phyloP scores from a whole-genome alignment of 2,113 vertebrate species.

The Protomyctophum bolini region DNA sequence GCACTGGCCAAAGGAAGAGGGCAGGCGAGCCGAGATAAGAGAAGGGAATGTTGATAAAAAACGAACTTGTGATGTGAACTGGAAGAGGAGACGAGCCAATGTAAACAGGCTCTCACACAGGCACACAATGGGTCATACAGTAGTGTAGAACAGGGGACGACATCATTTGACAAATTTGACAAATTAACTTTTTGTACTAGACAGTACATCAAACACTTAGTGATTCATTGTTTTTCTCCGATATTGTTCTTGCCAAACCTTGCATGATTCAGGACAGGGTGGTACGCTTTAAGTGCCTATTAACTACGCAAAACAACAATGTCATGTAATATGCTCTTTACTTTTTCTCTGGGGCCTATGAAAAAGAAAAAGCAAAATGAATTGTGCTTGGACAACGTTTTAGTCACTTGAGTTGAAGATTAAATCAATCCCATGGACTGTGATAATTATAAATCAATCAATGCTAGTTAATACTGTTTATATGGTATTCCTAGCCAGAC shows the following conservation, averaged over 20 bases:
- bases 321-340: slow-evolving; percentile 17
- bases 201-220: background rate
- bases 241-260: slow-evolving; percentile 4
- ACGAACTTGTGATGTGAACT: slow-evolving; percentile 11
- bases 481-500: background rate
- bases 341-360: background rate
- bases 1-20: slow-evolving; percentile 22
- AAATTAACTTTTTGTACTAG: slow-evolving; percentile 2
- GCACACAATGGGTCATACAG: background rate
- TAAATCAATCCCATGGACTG: background rate
- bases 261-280: slow-evolving; percentile 10
- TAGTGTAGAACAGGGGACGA: background rate
- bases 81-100: slow-evolving; percentile 17
- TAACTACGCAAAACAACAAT: background rate
- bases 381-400: background rate
- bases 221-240: slow-evolving; percentile 9
- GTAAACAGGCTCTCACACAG: slow-evolving; percentile 25
- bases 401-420: background rate
- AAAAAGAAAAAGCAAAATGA: slow-evolving; percentile 5
- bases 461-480: background rate
- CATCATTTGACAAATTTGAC: slow-evolving; percentile 22
- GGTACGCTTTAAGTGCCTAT: background rate
- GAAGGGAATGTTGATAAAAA: slow-evolving; percentile 21
- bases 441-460: slow-evolving; percentile 4
- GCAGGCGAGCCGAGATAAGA: slow-evolving; percentile 49